Conservation (phyloP, 2,888 invertebrate genomes). For the Euphydryas editha region DNA sequence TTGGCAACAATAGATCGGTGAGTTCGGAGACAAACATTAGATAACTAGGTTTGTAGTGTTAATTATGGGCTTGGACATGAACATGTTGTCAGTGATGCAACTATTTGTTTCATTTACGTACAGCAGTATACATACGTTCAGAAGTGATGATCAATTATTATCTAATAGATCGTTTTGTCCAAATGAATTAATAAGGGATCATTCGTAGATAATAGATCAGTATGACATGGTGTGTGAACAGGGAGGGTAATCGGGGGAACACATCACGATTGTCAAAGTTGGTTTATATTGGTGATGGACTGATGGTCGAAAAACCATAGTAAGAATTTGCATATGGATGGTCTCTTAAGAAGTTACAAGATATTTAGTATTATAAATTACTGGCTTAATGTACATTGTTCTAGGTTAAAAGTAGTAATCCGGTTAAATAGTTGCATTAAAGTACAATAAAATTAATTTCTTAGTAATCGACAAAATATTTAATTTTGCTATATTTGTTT, state of each 20-base stretch:
- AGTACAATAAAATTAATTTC: too few species aligned
- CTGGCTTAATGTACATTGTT: too few species aligned
- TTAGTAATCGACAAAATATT: too few species aligned
- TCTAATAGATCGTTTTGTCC: background rate
- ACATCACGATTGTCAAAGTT: background rate
- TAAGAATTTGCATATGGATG: too few species aligned
- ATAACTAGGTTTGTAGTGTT: slow-evolving; percentile 56
- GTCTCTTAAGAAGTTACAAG: too few species aligned
- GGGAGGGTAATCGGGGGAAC: background rate
- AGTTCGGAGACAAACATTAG: slow-evolving; percentile 70
- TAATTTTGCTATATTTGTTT: too few species aligned
- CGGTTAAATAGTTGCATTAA: too few species aligned
- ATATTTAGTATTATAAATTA: too few species aligned
- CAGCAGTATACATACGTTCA: too few species aligned
- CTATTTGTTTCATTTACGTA: slow-evolving; percentile 6
- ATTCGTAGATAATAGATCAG: background rate
- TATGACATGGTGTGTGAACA: background rate
- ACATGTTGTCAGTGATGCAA: slow-evolving; percentile 13
- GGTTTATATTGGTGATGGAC: too few species aligned
- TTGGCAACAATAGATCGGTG: slow-evolving; percentile 76
- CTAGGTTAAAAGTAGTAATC: too few species aligned
- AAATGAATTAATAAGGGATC: background rate
- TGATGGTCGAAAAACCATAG: too few species aligned
- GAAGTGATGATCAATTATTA: background rate
- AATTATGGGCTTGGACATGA: slow-evolving; percentile 15